Conservation (phyloP, 2,888 invertebrate genomes). For the Octodonta nipae region DNA sequence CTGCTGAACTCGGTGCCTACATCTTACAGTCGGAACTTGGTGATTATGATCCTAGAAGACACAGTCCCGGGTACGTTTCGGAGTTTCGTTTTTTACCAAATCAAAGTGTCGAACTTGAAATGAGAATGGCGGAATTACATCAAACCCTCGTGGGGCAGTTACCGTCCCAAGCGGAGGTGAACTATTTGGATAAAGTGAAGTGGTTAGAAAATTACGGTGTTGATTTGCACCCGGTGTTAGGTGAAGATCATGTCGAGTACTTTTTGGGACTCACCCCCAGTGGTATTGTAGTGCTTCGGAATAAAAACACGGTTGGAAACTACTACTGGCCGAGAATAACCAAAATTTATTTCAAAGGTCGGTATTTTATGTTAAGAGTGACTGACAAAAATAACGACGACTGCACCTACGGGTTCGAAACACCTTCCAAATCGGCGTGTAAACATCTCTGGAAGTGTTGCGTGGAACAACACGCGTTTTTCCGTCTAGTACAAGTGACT, state of each 20-base stretch:
- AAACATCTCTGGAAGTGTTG: slow-evolving; percentile 94
- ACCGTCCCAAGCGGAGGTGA: slow-evolving; percentile 84
- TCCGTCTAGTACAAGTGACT: slow-evolving; percentile 71
- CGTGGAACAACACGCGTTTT: slow-evolving; percentile 89
- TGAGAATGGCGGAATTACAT: slow-evolving; percentile 76
- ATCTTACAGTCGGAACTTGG: slow-evolving; percentile 93
- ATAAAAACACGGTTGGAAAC: slow-evolving; percentile 92
- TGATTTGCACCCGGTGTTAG: slow-evolving; percentile 90
- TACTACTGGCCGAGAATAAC: slow-evolving; percentile 97
- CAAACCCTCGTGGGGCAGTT: slow-evolving; percentile 79
- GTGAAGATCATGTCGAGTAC: slow-evolving; percentile 92
- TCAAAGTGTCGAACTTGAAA: slow-evolving; percentile 82
- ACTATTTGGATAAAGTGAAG: slow-evolving; percentile 93
- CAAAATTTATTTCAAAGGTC: slow-evolving; percentile 90
- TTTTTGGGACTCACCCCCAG: slow-evolving; percentile 87
- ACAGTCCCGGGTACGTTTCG: slow-evolving; percentile 81
- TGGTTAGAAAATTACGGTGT: slow-evolving; percentile 98
- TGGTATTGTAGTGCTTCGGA: slow-evolving; percentile 84
- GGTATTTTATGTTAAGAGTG: slow-evolving; percentile 91
- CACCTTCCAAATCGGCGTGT: slow-evolving; percentile 80
- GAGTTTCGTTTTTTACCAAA: slow-evolving; percentile 88
- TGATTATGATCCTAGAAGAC: slow-evolving; percentile 80
- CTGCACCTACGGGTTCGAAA: slow-evolving; percentile 91
- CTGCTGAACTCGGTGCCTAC: slow-evolving; percentile 82
- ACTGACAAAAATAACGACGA: slow-evolving; percentile 93